Evolutionary conservation across 2,113 vertebrate genomes (phyloP).

Genomic region (Accipiter virgatus): DNA sequence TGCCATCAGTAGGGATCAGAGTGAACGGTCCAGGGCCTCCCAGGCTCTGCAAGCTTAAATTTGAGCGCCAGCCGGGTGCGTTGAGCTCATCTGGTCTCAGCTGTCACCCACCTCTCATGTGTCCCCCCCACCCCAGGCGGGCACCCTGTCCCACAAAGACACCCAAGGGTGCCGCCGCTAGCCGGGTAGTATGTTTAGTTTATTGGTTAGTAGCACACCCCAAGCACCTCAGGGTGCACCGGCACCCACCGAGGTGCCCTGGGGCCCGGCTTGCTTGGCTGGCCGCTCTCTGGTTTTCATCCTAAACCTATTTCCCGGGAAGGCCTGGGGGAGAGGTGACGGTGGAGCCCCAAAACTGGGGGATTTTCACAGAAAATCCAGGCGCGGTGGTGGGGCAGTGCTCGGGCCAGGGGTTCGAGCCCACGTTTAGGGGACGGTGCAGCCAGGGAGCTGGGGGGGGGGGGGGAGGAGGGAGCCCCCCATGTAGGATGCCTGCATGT

Average conservation of each 20-base stretch:
- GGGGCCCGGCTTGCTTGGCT: not conserved
- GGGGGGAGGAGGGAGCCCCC: not conserved
- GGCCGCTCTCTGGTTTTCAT: not conserved
- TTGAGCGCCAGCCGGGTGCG: not conserved
- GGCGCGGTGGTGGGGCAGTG: not conserved
- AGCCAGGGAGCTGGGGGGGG: not conserved
- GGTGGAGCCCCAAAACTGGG: rapidly evolving
- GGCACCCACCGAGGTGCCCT: not conserved
- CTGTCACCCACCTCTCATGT: not conserved
- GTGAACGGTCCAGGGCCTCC: not conserved
- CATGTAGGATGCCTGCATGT: rapidly evolving
- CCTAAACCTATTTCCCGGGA: not conserved
- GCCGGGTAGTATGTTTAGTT: not conserved
- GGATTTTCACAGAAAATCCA: conserved; percentile 31
- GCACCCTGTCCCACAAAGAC: not conserved
- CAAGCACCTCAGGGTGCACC: not conserved
- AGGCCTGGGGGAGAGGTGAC: not conserved
- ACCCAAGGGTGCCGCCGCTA: not conserved
- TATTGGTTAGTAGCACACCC: conserved; percentile 51
- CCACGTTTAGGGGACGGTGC: not conserved
- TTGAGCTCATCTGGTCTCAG: rapidly evolving
- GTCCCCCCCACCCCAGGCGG: too few relatives aligned
- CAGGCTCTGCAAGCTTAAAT: not conserved
- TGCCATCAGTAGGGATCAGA: not conserved
- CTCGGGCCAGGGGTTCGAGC: not conserved